Base-by-base conservation (phyloP, 2,888 invertebrate species). In the Eupithecia abbreviata region DNA sequence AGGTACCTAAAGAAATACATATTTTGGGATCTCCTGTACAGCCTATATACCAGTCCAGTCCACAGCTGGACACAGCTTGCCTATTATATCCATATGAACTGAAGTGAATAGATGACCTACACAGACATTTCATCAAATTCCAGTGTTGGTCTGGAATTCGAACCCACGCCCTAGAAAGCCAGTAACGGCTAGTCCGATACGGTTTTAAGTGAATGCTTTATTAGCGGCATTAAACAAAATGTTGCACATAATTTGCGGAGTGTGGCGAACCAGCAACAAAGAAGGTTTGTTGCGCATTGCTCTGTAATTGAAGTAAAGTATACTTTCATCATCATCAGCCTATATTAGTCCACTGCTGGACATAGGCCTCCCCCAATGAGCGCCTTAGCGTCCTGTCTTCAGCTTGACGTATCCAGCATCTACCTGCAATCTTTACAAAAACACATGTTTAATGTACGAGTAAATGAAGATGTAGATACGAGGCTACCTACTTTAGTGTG, bases 201-300 rank as follows among this genome's bases (percentile, higher is more conserved):
- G 69, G 47, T 69, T 45, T 66, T 47, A 47, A 69, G 69, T 69
- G 69, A 49, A 18, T 69, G 69, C 47, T 69, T 69, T 69, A 69
- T 47, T 69, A 42, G 30, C 69, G 4, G 69, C 47, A 69, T 69
- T 69, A 69, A 43, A 69, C 69, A 69, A 69, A 69, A 47, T 69
- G 72, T 47, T 47, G 72, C 72, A 66, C 71, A 67, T 69, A 69
- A 69, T 69, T 69, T 47, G 69, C 47, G 43, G 47, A 68, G 45
- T 12, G 12, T 13, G 18, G 18, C 47, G 47, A 4, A 47, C 30
- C n/a, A 69, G 69, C 69, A 49, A 69, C 69, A 47, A 69, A 69
- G 18, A 69, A 5, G 47, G 47, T 13, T 30, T 30, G 62, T 62
- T 62, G 12, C 45, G 69, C 30, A 18, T 5, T 47, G 45, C 47